Evolutionary conservation across 2,888 invertebrate genomes (phyloP), one percentile per base, ranked within the genome.

Genomic region (Cacoxenus indagator): DNA sequence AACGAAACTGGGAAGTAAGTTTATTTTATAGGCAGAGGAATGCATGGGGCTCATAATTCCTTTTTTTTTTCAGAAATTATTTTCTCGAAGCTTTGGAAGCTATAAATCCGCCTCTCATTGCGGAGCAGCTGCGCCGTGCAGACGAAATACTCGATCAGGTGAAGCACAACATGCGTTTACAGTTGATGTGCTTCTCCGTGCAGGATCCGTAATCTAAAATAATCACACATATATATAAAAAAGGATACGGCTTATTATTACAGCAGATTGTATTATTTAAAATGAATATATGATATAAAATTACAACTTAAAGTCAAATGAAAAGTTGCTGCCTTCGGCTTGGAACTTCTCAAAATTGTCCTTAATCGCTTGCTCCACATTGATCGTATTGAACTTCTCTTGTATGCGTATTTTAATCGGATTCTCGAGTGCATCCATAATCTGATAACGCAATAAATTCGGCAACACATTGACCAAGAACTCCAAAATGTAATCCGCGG

Each of bases 371-470:
- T 92, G 90, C 84, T 95, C 95, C 1, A 95, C 91, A 78, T 95
- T 91, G 24, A 95, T 89, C 78, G 91, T 91, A 83, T 95, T 91
- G 51, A 95, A 87, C 59, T 87, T 87, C 78, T 94, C 93, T 76
- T 92, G 92, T 3, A 95, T 89, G 70, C 92, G 91, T 75, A 92
- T 91, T 83, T 91, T 93, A 2, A 95, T 87, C 0, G 95, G 95
- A 45, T 92, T 92, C 87, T 96, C 95, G 46, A 96, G 85, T 0
- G 95, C 94, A 82, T 95, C 94, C 92, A 95, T 94, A 70, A 96
- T 95, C 88, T 96, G 95, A 84, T 95, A 95, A 67, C 96, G 91
- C 71, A 97, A 88, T 57, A 96, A 88, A 90, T 97, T 96, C 0
- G 96, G 96, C 64, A 96, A 82, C 59, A 96, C 90, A 85, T 96